These are phyloP conservation scores for Eciton burchellii DNA, from an alignment of 1,140 invertebrate genomes.

Conservation along the genomic window DNA sequence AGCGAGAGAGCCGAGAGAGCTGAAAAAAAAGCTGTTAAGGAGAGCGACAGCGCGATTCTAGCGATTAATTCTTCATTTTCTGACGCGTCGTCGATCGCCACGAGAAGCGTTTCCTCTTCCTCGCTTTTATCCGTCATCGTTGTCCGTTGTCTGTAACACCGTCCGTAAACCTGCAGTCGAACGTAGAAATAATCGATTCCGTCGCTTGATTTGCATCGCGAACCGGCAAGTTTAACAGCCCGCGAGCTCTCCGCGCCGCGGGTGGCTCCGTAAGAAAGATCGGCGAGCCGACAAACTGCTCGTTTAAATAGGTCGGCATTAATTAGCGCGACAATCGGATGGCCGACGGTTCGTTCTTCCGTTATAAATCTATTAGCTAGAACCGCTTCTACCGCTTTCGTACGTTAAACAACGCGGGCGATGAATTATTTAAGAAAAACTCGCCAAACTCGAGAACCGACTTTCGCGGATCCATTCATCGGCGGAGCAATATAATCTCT, in stretches of 20 bases:
- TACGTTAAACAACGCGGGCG: not conserved
- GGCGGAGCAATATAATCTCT: not conserved
- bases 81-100: conserved; percentile 33
- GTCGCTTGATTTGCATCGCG: conserved; percentile 50
- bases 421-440: conserved; percentile 21
- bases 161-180: conserved; percentile 33
- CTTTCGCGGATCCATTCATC: not conserved
- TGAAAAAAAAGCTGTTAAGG: conserved; percentile 49
- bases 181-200: conserved; percentile 54
- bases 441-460: not conserved
- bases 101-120: conserved; percentile 46
- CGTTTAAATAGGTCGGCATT: conserved; percentile 20
- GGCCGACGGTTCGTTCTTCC: not conserved
- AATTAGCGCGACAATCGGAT: conserved; percentile 18
- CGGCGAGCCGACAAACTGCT: conserved; percentile 6
- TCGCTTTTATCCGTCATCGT: not conserved
- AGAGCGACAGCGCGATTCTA: conserved; percentile 16
- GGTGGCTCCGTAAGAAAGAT: not conserved
- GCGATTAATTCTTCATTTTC: conserved; percentile 56
- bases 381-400: not conserved
- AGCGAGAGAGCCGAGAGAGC: no score
- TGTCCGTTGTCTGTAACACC: conserved; percentile 6
- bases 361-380: conserved; percentile 5
- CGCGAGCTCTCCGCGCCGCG: not conserved
- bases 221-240: conserved; percentile 28